Evolutionary conservation across 2,797 vertebrate genomes (phyloP).

Genomic region (Buphagus erythrorhynchus): DNA sequence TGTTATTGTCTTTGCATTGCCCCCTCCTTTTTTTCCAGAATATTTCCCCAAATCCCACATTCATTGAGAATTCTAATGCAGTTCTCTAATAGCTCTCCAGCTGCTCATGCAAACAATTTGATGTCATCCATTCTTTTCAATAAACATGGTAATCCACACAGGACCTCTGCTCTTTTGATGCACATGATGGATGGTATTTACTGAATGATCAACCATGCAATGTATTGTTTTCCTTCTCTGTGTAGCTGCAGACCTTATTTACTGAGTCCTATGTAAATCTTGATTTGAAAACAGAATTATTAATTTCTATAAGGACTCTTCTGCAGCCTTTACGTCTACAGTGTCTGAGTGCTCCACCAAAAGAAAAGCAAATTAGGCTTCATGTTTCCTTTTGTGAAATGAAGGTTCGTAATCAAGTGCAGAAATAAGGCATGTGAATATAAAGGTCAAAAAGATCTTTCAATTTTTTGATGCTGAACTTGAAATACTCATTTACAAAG

Average conservation of each 20-base stretch:
- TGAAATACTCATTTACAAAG: not conserved
- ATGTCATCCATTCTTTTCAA: not conserved
- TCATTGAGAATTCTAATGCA: not conserved
- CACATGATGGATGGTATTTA: not conserved
- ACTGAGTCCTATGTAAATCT: not conserved
- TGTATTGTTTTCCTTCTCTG: not conserved
- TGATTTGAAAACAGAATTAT: not conserved
- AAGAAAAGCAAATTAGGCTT: not conserved
- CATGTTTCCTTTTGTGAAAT: not conserved
- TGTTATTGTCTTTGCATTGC: not conserved
- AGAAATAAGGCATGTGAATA: not conserved
- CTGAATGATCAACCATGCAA: not conserved
- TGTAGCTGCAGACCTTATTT: not conserved
- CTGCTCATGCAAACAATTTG: not conserved
- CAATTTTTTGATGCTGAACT: not conserved
- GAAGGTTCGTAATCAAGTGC: not conserved
- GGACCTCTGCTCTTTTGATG: not conserved
- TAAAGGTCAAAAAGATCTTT: slow-evolving; percentile 5
- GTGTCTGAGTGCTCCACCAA: not conserved
- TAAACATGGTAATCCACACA: not conserved
- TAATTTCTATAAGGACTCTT: not conserved
- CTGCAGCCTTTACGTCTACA: not conserved
- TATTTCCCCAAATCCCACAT: not conserved
- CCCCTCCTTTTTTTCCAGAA: not conserved
- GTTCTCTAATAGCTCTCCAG: not conserved